A percentile compares a stretch with the other conserved stretches of the same genome.
These are phyloP conservation scores for Eulemur coronatus DNA, from an alignment of 2,797 vertebrate genomes.

Conservation along the genomic window DNA sequence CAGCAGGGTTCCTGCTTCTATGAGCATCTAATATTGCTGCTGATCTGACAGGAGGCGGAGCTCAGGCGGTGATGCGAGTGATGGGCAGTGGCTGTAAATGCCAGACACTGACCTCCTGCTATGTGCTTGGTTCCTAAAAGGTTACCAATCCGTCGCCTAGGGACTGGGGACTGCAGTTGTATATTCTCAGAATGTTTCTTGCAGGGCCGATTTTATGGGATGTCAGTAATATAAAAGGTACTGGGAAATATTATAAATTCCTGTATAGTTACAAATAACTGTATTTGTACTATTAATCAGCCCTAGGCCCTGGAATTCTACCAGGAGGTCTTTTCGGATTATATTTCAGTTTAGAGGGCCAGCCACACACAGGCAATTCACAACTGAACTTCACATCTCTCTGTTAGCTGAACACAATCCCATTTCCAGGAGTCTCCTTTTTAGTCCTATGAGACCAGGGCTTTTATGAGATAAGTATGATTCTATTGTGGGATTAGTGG, in stretches of 20 bases:
- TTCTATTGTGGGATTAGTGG: background rate
- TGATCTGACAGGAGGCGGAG: too few species aligned
- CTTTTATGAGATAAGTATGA: background rate
- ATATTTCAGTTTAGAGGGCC: background rate
- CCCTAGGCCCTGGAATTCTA: background rate
- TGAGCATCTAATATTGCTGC: too few species aligned
- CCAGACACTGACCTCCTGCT: too few species aligned
- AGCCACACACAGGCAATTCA: background rate
- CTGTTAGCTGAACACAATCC: background rate
- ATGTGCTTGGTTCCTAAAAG: too few species aligned
- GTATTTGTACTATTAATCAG: background rate
- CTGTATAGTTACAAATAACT: background rate
- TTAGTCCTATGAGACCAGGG: background rate
- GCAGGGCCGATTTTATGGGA: background rate
- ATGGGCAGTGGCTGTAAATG: too few species aligned
- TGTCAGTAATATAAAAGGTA: background rate
- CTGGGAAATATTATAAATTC: slow-evolving; percentile 12
- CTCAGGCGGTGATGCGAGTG: too few species aligned
- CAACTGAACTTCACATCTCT: background rate
- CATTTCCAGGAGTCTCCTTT: background rate
- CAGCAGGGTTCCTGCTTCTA: too few species aligned
- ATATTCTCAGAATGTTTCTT: slow-evolving; percentile 12
- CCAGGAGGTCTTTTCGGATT: background rate
- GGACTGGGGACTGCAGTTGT: background rate
- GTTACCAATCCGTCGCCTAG: too few species aligned